These are phyloP conservation scores for Thymelicus sylvestris DNA, from an alignment of 2,888 invertebrate species.

Conservation along the genomic window DNA sequence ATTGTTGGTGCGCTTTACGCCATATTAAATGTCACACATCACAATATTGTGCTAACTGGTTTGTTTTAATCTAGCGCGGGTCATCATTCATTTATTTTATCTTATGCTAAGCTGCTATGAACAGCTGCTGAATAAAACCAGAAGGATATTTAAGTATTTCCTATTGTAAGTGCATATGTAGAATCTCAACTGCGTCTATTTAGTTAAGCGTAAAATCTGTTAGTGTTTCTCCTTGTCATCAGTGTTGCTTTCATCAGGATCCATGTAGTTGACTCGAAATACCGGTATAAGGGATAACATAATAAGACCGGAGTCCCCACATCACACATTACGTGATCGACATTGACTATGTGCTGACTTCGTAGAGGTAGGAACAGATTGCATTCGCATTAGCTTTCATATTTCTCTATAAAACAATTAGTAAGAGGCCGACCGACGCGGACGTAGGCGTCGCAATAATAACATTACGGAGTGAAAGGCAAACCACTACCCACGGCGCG, in stretches of 20 bases:
- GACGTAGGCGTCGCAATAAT: slow-evolving; percentile 46
- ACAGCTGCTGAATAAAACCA: no score
- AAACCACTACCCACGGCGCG: slow-evolving; percentile 66
- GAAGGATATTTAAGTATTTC: no score
- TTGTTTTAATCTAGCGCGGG: slow-evolving; percentile 43
- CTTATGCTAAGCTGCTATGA: no score
- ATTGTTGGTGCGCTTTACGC: slow-evolving; percentile 58
- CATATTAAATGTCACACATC: slow-evolving; percentile 56
- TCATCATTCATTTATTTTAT: slow-evolving; percentile 35
- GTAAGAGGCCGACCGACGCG: slow-evolving; percentile 21
- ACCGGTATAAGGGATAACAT: no score
- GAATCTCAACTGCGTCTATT: no score
- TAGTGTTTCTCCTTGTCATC: no score
- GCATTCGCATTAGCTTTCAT: slow-evolving; percentile 17
- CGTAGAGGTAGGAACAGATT: slow-evolving; percentile 8
- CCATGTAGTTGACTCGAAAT: no score
- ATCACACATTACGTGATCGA: no score
- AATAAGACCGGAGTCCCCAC: no score
- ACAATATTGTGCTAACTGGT: slow-evolving; percentile 40
- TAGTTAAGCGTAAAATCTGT: no score
- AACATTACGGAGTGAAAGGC: slow-evolving; percentile 73
- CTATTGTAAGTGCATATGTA: no score
- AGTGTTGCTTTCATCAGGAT: no score
- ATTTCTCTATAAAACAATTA: slow-evolving; percentile 27
- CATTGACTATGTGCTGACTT: background rate